Evolutionary conservation across 2,888 invertebrate genomes (phyloP), one percentile per base, ranked within the genome.

Genomic region (Palloptera scutellata): DNA sequence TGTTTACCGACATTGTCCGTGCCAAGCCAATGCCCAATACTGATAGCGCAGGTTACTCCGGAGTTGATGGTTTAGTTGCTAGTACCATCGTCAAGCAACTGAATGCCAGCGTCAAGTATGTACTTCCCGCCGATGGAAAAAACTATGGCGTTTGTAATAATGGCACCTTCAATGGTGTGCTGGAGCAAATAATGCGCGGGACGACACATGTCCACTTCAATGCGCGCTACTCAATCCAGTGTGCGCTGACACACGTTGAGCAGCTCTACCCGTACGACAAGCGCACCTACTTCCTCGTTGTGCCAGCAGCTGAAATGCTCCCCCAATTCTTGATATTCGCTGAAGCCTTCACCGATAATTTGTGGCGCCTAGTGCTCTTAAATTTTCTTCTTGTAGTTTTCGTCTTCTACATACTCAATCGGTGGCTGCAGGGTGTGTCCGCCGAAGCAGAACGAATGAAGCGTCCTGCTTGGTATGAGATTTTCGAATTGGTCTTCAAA

Each of bases 291-390:
- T 76, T 77, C 51, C 59, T 84, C 41, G 78, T 83, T 0, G 80
- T 83, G 0, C 83, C 83, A 0, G 77, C 83, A 0, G 77, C 83
- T 0, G 69, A 60, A 12, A 68, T 76, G 57, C 69, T 72, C 4
- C 82, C 83, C 0, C 76, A 78, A 54, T 81, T 77, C 62, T 64
- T 76, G 3, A 81, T 80, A n/a, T 81, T 84, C 53, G 71, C 78
- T 1, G 70, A 75, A 3, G 78, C 78, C 0, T 80, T 83, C 43
- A 69, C 71, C 1, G 63, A 59, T 1, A 61, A 68, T 9, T 71
- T 79, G 12, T 82, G 81, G 81, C 69, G 72, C n/a, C 13, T 77
- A 11, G 43, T 81, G 1, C n/a, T 76, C 17, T 48, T 67, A 3
- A 77, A 75, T 15, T 77, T 80, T 12, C 42, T 75, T 15, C 20